Conservation (phyloP, 2,797 vertebrate genomes). For the Galago senegalensis region DNA sequence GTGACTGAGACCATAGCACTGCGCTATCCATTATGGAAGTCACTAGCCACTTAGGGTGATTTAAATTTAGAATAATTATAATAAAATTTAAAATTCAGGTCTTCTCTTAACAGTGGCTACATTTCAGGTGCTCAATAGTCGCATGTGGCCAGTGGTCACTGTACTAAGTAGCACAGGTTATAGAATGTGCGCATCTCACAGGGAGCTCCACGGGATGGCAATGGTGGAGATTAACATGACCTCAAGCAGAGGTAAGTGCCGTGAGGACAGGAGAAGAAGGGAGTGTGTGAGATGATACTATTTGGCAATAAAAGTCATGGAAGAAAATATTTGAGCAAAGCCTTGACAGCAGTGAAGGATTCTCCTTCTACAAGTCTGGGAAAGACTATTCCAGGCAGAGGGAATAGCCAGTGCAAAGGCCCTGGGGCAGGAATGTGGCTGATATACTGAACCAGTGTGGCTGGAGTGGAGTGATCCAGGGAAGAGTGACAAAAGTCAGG, state of each 20-base stretch:
- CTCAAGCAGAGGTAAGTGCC: neutral
- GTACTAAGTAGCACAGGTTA: rapidly evolving
- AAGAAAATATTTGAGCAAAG: neutral
- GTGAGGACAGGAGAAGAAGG: neutral
- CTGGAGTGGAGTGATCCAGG: neutral
- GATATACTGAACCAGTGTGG: neutral
- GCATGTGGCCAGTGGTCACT: rapidly evolving
- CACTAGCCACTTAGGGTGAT: neutral
- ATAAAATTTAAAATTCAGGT: neutral
- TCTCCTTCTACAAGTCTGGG: neutral
- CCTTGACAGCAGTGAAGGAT: too few relatives aligned
- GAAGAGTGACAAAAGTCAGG: neutral
- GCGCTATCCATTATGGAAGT: neutral
- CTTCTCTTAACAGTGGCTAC: neutral
- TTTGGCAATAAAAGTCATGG: neutral
- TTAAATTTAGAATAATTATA: neutral
- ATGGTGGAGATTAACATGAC: neutral
- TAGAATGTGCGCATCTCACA: rapidly evolving
- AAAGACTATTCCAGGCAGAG: neutral
- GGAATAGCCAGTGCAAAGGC: neutral
- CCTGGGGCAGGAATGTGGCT: neutral
- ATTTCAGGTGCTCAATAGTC: neutral
- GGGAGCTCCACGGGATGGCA: rapidly evolving
- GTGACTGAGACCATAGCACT: neutral
- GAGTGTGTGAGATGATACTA: too few relatives aligned